Evolutionary conservation across 2,113 vertebrate genomes (phyloP).

Genomic region (Oriolus oriolus): DNA sequence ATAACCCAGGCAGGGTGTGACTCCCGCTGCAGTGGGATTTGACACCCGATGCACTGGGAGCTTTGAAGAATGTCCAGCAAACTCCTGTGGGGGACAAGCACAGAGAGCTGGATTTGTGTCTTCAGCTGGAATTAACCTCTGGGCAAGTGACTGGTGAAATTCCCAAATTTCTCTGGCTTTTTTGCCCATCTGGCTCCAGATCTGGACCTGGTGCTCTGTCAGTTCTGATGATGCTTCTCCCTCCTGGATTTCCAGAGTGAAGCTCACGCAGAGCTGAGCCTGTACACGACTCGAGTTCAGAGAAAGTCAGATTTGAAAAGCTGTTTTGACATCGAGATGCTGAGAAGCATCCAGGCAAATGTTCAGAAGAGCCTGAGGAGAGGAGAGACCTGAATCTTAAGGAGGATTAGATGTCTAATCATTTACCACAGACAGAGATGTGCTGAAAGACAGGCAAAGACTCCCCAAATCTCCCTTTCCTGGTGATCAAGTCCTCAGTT

Average conservation of each 20-base stretch:
- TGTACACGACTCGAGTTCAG: neutral
- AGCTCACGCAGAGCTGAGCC: neutral
- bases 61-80: neutral
- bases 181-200: neutral
- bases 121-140: neutral
- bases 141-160: neutral
- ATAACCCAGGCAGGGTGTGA: neutral
- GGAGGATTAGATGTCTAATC: neutral
- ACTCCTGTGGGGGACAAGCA: neutral
- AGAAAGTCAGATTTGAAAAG: neutral
- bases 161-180: neutral
- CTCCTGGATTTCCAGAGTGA: neutral
- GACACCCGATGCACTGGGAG: neutral
- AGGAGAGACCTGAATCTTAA: conserved; percentile 13
- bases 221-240: neutral
- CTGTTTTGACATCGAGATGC: neutral
- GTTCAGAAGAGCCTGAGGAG: neutral
- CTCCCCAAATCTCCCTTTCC: neutral
- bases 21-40: neutral
- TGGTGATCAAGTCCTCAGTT: neutral
- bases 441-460: neutral
- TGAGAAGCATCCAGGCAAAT: neutral
- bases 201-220: neutral
- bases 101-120: neutral
- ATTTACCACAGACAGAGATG: neutral